Evolutionary conservation across 1,140 invertebrate species (phyloP).

Genomic region (roundworm (Caenorhabditis elegans)): DNA sequence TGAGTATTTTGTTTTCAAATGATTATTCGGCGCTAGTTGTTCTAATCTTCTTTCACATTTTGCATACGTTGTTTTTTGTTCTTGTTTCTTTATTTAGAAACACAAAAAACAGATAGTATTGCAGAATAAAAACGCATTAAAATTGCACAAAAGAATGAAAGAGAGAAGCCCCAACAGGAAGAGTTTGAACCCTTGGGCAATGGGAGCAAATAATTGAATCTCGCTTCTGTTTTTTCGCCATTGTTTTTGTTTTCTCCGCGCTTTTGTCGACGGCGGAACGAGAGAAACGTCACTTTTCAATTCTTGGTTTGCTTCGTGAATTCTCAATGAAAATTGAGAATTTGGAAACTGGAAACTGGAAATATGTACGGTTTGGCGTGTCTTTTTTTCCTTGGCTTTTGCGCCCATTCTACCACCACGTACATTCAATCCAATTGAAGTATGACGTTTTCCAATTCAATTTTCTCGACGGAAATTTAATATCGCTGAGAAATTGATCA

Average conservation of each 20-base stretch:
- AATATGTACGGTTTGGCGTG: too few relatives aligned
- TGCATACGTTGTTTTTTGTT: not conserved
- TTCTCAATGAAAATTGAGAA: not conserved
- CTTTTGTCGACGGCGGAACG: not conserved
- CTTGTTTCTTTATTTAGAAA: not conserved
- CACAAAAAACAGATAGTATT: not conserved
- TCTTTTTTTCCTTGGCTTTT: too few relatives aligned
- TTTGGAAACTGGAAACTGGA: too few relatives aligned
- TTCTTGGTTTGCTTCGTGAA: not conserved
- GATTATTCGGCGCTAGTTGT: not conserved
- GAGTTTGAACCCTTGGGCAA: conserved; percentile 6
- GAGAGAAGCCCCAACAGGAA: not conserved
- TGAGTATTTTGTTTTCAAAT: too few relatives aligned
- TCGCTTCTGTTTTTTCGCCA: not conserved
- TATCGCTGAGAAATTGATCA: too few relatives aligned
- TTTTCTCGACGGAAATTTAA: too few relatives aligned
- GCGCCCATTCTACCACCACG: too few relatives aligned
- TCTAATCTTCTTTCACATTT: not conserved
- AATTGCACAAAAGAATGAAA: too few relatives aligned
- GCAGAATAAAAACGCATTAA: too few relatives aligned
- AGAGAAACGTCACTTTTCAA: conserved; percentile 25
- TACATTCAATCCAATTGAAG: too few relatives aligned
- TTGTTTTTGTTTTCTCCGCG: not conserved
- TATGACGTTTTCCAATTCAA: too few relatives aligned
- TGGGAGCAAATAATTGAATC: conserved; percentile 23